These are phyloP conservation scores for Diadumene lineata DNA, from an alignment of 92 coral and sea anemone genomes.

Conservation along the genomic window DNA sequence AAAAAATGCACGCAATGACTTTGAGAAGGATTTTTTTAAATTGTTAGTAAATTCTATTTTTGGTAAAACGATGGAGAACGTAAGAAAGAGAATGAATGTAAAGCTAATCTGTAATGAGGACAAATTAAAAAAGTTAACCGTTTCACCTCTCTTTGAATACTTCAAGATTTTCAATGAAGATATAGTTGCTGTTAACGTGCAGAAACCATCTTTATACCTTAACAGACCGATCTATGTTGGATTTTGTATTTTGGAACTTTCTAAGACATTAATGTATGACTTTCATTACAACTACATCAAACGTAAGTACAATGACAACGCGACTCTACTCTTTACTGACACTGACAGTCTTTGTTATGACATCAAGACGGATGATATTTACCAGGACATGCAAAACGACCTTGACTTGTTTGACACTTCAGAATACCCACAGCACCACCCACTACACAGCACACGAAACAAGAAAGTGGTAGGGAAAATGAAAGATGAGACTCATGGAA, in stretches of 20 bases:
- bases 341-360: constrained; percentile 37
- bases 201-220: constrained; percentile 25
- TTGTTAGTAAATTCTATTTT: constrained; percentile 33
- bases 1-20: constrained; percentile 39
- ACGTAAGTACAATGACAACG: constrained; percentile 15
- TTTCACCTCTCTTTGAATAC: constrained; percentile 28
- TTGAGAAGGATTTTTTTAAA: constrained; percentile 44
- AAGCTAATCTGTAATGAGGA: constrained; percentile 17
- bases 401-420: constrained; percentile 26
- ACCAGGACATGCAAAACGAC: constrained; percentile 23
- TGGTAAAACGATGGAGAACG: constrained; percentile 44
- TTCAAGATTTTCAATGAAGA: constrained; percentile 33
- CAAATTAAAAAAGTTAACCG: constrained; percentile 15
- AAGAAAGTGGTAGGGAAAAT: constrained; percentile 33
- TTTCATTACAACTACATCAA: constrained; percentile 42
- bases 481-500: constrained; percentile 38
- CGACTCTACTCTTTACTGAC: constrained; percentile 44
- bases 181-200: constrained; percentile 46
- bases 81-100: constrained; percentile 24
- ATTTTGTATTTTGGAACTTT: constrained; percentile 42
- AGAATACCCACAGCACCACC: too few species aligned
- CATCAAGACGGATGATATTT: constrained; percentile 23
- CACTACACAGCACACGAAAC: too few species aligned
- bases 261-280: too few species aligned
- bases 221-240: constrained; percentile 55